A percentile compares a stretch with the other conserved stretches of the same genome.
These are phyloP conservation scores for Bacillus rossius DNA, from an alignment of 1,140 invertebrate species.

Conservation along the genomic window DNA sequence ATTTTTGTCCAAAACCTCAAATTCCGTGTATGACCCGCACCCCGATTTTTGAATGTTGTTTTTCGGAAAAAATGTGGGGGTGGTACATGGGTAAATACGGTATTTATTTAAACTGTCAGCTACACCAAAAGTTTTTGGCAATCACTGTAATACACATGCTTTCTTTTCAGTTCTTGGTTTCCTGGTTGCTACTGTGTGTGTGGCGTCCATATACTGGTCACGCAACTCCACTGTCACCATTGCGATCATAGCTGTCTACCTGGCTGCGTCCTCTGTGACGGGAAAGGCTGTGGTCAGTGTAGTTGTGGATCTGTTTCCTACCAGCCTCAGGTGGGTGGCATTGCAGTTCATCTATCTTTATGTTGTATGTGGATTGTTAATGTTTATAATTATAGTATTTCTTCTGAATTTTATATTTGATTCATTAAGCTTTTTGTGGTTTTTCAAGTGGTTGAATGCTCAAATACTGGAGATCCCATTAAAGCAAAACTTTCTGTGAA, in stretches of 20 bases:
- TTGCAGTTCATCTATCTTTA: no score
- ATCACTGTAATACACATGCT: no score
- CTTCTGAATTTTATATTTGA: neutral
- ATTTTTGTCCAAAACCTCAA: no score
- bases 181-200: constrained; percentile 18
- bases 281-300: constrained; percentile 47
- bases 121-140: no score
- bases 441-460: neutral
- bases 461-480: no score
- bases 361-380: no score
- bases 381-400: neutral
- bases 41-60: no score
- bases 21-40: no score
- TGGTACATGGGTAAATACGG: no score
- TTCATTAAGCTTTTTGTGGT: neutral
- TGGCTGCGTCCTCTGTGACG: constrained; percentile 47
- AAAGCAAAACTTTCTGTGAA: no score
- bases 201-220: constrained; percentile 34
- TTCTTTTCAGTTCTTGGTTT: constrained; percentile 15
- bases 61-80: no score
- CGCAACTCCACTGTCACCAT: constrained; percentile 37
- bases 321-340: constrained; percentile 44
- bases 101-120: no score
- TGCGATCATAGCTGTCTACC: constrained; percentile 43
- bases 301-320: constrained; percentile 52